Evolutionary conservation across 1,140 invertebrate species (phyloP).

Genomic region (Atopsyche davidsoni): DNA sequence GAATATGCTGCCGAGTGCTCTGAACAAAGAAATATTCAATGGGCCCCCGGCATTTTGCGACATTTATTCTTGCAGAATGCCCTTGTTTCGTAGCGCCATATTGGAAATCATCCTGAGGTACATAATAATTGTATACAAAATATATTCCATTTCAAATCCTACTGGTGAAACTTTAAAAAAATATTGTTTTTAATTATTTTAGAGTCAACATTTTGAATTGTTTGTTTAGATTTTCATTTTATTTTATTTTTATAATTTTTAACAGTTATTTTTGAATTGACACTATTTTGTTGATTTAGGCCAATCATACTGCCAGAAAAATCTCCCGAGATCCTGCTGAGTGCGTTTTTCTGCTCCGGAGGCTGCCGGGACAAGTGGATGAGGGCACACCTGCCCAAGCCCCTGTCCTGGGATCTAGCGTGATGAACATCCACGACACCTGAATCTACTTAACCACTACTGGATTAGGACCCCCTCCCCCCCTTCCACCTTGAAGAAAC

Average conservation of each 20-base stretch:
- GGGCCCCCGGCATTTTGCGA: constrained; percentile 24
- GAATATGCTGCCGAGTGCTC: constrained; percentile 5
- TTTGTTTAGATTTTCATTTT: too few species aligned
- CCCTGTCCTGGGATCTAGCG: too few species aligned
- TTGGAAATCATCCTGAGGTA: constrained; percentile 20
- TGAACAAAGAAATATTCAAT: constrained; percentile 9
- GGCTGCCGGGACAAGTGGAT: constrained; percentile 22
- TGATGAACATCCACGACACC: too few species aligned
- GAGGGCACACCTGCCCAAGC: constrained; percentile 11
- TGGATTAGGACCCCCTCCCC: too few species aligned
- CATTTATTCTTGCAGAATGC: constrained; percentile 12
- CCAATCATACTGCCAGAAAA: constrained; percentile 2
- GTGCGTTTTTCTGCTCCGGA: constrained; percentile 23
- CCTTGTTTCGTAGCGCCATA: constrained; percentile 12
- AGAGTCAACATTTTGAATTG: too few species aligned
- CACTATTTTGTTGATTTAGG: background rate
- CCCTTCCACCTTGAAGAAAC: too few species aligned
- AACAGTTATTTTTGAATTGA: background rate
- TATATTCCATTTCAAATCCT: background rate
- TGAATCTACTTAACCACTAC: too few species aligned
- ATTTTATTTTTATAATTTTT: background rate
- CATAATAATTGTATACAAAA: background rate
- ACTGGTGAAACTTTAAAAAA: background rate
- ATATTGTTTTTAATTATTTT: too few species aligned
- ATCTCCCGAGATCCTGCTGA: constrained; percentile 12